Evolutionary conservation across 2,797 vertebrate genomes (phyloP).

Genomic region (Lithobates pipiens): DNA sequence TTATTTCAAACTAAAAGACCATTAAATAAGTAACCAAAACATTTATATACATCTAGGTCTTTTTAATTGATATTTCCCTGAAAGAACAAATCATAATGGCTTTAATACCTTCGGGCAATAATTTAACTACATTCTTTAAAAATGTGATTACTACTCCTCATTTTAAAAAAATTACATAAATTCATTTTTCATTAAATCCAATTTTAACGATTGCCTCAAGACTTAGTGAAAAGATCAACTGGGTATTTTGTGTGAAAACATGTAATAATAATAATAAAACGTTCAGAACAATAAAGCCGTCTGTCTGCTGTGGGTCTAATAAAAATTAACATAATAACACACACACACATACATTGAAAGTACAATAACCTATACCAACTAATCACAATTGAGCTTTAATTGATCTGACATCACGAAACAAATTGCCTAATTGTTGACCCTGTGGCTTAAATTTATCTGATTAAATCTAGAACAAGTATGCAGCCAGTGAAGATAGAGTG

Average conservation of each 20-base stretch:
- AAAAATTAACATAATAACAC: neutral
- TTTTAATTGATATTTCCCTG: conserved; percentile 46
- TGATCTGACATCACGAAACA: too few relatives aligned
- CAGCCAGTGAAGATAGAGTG: too few relatives aligned
- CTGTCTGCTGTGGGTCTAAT: too few relatives aligned
- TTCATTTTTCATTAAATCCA: conserved; percentile 49
- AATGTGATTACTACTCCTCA: conserved; percentile 23
- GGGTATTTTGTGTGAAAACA: neutral
- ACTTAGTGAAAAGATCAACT: neutral
- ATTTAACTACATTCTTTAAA: conserved; percentile 30
- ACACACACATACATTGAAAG: too few relatives aligned
- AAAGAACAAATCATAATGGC: conserved; percentile 16
- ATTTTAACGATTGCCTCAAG: conserved; percentile 17
- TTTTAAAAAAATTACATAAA: conserved; percentile 22
- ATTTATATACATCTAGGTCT: conserved; percentile 4
- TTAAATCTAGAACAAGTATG: too few relatives aligned
- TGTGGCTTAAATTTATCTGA: too few relatives aligned
- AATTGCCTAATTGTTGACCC: too few relatives aligned
- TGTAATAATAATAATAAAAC: neutral
- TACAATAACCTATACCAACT: too few relatives aligned
- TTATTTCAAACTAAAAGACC: neutral
- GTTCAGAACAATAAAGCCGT: neutral
- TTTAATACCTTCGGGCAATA: conserved; percentile 28
- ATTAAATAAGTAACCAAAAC: conserved; percentile 12
- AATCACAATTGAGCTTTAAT: too few relatives aligned